Percentiles rank a stretch among this genome's conserved stretches.
Conservation (phyloP, 2,888 invertebrate species). For the Steromphala cineraria region DNA sequence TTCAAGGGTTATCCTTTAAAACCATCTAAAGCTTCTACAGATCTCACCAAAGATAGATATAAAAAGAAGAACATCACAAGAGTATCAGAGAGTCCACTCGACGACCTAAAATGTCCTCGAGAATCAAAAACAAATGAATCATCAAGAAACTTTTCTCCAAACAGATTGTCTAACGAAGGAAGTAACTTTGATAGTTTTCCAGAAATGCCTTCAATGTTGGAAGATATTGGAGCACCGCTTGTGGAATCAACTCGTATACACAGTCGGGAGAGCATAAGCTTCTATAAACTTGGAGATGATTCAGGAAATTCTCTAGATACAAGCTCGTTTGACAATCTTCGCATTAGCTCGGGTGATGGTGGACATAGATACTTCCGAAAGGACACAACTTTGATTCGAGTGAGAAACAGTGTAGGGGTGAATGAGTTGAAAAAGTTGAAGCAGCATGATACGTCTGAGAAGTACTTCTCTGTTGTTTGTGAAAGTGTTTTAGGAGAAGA, state of each 20-base stretch:
- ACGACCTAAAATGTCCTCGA: neutral
- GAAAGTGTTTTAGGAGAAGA: neutral
- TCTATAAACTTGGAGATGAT: slow-evolving; percentile 30
- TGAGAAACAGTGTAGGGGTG: neutral
- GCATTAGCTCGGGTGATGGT: neutral
- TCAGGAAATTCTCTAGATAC: neutral
- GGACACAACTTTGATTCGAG: neutral
- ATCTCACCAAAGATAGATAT: slow-evolving; percentile 10
- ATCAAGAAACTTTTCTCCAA: neutral
- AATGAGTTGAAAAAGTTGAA: neutral
- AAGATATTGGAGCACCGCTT: slow-evolving; percentile 51
- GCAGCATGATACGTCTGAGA: neutral
- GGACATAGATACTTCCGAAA: neutral
- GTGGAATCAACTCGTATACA: slow-evolving; percentile 63
- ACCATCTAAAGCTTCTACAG: slow-evolving; percentile 26
- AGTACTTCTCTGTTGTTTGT: neutral
- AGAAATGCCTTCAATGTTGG: slow-evolving; percentile 27
- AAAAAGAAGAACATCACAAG: slow-evolving; percentile 28
- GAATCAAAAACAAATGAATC: neutral
- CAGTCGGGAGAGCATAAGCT: slow-evolving; percentile 46
- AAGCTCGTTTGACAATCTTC: neutral
- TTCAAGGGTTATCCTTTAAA: neutral
- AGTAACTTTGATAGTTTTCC: neutral
- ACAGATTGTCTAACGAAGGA: neutral
- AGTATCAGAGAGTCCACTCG: slow-evolving; percentile 13